Base-by-base conservation (phyloP, 1,140 invertebrate species). In the Caenorhabditis brenneri region DNA sequence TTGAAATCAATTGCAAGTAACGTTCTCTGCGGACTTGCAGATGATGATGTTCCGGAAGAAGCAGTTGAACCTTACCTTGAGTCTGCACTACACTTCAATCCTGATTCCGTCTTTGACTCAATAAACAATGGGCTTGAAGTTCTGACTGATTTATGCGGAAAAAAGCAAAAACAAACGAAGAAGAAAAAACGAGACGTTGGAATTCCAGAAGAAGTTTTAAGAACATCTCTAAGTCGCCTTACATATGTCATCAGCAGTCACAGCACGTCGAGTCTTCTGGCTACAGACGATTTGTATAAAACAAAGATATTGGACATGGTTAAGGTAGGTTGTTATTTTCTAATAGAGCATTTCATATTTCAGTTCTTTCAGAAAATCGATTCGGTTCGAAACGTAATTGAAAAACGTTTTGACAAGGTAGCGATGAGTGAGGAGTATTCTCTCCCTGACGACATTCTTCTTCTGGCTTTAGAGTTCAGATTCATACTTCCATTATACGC, bases 41-140 rank as follows among this genome's bases (percentile, higher is more conserved):
- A 74, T 29, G 65, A 74, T 46, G 65, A 74, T 19, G 65, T 74
- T 74, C 65, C 65, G 12, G n/a, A 12, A 74, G 65, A 74, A 74
- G 65, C 65, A 74, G 19, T 74, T 24, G 65, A 74, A 24, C 65
- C 65, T 24, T 74, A 42, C n/a, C 65, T 74, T n/a, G 65, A 74
- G 10, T 74, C 65, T 46, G 65, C 65, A 24, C 33, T 74, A 24
- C 65, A 74, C 46, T 46, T 74, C 36, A 74, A 74, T 19, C 65
- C 65, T 1, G 65, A 74, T 10, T n/a, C 65, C 0, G 36, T 74
- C 9, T 74, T 74, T 74, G 65, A 74, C 24, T 74, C 65, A 12
- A 36, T 74, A 1, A 15, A 33, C 5, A 74, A 22, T 12, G 65
- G 65, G 9, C 65, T 74, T 10, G n/a, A 42, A 36, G 36, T 74